Evolutionary conservation across 2,888 invertebrate genomes (phyloP).

Genomic region (Nemurella pictetii): DNA sequence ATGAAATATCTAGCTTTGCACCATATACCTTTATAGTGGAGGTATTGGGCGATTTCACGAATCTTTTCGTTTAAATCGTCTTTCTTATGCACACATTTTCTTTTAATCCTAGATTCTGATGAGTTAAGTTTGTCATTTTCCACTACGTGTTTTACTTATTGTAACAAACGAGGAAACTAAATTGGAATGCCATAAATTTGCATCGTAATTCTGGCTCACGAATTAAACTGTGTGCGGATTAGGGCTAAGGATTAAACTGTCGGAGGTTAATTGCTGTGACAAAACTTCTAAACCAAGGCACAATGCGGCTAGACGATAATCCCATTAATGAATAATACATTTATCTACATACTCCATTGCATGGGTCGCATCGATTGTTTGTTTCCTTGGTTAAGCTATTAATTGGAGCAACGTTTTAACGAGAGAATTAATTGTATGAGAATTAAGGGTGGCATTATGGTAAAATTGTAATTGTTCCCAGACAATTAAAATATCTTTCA

Average conservation of each 20-base stretch:
- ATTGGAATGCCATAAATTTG: background rate
- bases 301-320: background rate
- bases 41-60: too few relatives aligned
- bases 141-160: background rate
- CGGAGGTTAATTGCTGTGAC: background rate
- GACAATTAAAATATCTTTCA: background rate
- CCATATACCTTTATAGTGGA: too few relatives aligned
- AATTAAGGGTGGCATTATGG: background rate
- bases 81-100: too few relatives aligned
- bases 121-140: too few relatives aligned
- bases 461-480: background rate
- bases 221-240: background rate
- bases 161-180: background rate
- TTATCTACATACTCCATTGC: background rate
- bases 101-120: too few relatives aligned
- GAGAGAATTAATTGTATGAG: background rate
- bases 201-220: background rate
- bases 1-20: too few relatives aligned
- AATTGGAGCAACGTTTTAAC: background rate
- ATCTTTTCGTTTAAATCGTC: too few relatives aligned
- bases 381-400: background rate
- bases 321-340: background rate
- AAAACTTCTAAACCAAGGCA: background rate
- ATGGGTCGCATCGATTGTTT: background rate
- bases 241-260: background rate